Evolutionary conservation across 2,888 invertebrate genomes (phyloP), one percentile per base, ranked within the genome.

Genomic region (Conchocele bisecta): DNA sequence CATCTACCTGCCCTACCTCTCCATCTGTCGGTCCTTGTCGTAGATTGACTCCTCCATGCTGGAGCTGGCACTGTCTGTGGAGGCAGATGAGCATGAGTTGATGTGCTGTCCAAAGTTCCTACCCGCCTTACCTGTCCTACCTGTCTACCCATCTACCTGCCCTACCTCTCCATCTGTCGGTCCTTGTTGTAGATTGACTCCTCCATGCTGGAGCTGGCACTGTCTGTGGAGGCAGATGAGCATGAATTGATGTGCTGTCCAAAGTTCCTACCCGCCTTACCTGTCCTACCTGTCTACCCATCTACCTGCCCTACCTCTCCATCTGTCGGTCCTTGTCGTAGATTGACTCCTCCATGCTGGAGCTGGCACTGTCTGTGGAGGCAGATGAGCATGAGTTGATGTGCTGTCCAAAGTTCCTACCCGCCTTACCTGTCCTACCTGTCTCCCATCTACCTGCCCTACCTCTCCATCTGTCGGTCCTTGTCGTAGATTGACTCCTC

Each of bases 281-380:
- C n/a, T n/a, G n/a, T n/a, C n/a, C n/a, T n/a, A n/a, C n/a, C n/a
- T n/a, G n/a, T n/a, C n/a, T n/a, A n/a, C n/a, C n/a, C n/a, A n/a
- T n/a, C n/a, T n/a, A n/a, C n/a, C 11, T 13, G n/a, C 11, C 61
- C 42, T 61, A 90, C 90, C 87, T 98, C 83, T 95, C 95, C 93
- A 99, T 98, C 93, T 98, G 98, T 91, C 97, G 97, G 88, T 99
- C 98, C 92, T 98, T 98, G 90, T 98, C 98, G 54, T 95, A 95
- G 84, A 98, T 96, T 15, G 97, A 97, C 92, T 98, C 98, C 93
- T 98, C 98, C 42, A 98, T 93, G 78, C 96, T 96, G 57, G 96
- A 96, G 59, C 98, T 93, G 2, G 98, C 97, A 57, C 97, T 97
- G 93, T 98, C 98, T 11, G 96, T 96, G 75, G 96, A 91, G 89